Evolutionary conservation across 1,140 invertebrate genomes (phyloP).

Genomic region (Drosophila sproati): DNA sequence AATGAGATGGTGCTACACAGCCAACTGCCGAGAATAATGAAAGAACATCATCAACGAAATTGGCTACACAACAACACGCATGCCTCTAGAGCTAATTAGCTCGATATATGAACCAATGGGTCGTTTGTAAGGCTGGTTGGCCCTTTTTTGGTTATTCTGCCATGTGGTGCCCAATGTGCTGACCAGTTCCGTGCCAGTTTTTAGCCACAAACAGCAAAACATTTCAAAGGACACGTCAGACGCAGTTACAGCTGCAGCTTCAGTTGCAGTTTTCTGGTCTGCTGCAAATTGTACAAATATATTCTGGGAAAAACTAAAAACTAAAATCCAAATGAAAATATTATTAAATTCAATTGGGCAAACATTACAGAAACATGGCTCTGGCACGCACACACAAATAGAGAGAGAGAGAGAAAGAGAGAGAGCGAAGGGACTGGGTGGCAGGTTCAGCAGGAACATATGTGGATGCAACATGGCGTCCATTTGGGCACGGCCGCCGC

Average conservation of each 20-base stretch:
- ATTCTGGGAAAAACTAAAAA: conserved; percentile 62
- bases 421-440: not conserved
- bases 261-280: conserved; percentile 28
- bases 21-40: conserved; percentile 26
- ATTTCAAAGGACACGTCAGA: conserved; percentile 64
- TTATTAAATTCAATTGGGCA: conserved; percentile 83
- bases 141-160: conserved; percentile 4
- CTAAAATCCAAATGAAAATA: conserved; percentile 82
- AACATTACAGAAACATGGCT: conserved; percentile 75
- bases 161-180: conserved; percentile 38
- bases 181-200: conserved; percentile 55
- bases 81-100: conserved; percentile 58
- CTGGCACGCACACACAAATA: conserved; percentile 13
- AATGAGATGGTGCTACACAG: too few species aligned
- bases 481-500: conserved; percentile 79
- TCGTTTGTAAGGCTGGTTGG: not conserved
- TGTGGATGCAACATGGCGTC: conserved; percentile 81
- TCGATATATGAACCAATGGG: conserved; percentile 30
- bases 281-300: conserved; percentile 64
- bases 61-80: conserved; percentile 46
- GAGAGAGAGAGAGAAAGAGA: not conserved
- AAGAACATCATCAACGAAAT: conserved; percentile 66
- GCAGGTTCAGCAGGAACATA: conserved; percentile 43
- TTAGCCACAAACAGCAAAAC: conserved; percentile 71
- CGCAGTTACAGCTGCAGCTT: not conserved